These are phyloP conservation scores for Ferrisia virgata DNA, from an alignment of 2,888 invertebrate genomes.

Conservation along the genomic window DNA sequence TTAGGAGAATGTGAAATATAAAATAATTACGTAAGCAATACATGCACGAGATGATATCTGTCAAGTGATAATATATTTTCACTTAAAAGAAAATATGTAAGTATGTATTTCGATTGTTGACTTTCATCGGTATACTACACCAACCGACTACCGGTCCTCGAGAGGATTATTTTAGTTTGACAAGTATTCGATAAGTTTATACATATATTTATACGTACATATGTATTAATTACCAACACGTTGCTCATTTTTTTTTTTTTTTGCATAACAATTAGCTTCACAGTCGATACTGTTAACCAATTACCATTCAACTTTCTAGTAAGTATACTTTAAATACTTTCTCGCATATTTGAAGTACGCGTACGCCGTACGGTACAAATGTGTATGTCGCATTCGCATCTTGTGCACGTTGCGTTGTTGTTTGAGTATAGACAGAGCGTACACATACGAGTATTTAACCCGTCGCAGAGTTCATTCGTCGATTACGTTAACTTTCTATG, in stretches of 20 bases:
- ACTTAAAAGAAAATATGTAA: neutral
- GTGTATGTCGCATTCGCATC: neutral
- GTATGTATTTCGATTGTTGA: neutral
- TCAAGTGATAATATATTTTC: neutral
- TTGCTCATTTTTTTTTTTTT: neutral
- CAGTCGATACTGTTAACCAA: conserved; percentile 27
- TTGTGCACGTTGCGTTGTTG: neutral
- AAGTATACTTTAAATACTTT: conserved; percentile 19
- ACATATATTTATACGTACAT: neutral
- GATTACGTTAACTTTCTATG: conserved; percentile 32
- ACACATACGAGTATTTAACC: neutral
- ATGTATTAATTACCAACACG: conserved; percentile 1
- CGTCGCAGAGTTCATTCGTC: conserved; percentile 8
- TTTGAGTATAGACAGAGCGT: neutral
- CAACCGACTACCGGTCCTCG: neutral
- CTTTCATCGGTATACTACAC: neutral
- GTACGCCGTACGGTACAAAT: neutral
- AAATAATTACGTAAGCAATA: too few species aligned
- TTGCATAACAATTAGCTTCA: conserved; percentile 4
- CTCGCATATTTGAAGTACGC: neutral
- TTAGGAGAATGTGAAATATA: too few species aligned
- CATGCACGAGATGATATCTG: too few species aligned
- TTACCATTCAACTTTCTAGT: conserved; percentile 11
- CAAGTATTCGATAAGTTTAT: neutral
- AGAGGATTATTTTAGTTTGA: neutral